Base-by-base conservation (phyloP, 2,113 vertebrate genomes). In the Turnix velox region DNA sequence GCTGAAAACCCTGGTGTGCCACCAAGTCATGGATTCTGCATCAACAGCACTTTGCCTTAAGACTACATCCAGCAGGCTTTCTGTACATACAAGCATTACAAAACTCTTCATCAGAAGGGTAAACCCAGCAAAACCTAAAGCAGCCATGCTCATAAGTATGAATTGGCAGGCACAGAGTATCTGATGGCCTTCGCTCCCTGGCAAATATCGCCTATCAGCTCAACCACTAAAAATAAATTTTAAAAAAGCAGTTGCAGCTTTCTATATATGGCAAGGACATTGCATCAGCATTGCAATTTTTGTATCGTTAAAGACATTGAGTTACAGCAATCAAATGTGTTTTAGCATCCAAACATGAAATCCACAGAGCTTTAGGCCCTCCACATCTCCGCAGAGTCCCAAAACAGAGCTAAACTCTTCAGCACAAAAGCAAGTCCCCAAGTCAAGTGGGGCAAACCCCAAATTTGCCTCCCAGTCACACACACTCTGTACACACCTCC, bases 71-170 rank as follows among this genome's bases (percentile, higher is more conserved):
- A 86, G 79, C 92, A 78, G 1, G 0, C 68, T 75, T 46, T 77
- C 79, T 74, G 43, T 12, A 3, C 52, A 25, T 2, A n/a, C 0
- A 0, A 49, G 46, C 39, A 8, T 54, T 73, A 71, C 15, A 62
- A 81, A 91, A 46, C 43, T 15, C 75, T 80, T 73, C 18, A 83
- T n/a, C 78, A 52, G 46, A 69, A 63, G 40, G 55, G 72, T 46
- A 71, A 63, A 92, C 28, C 22, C 80, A 88, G 83, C 90, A 78
- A 55, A 61, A 25, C 43, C 39, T 65, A 58, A 37, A 55, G 65
- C 54, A 87, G 59, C 54, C 3, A 43, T 45, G 35, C 54, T 86
- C 72, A 69, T 43, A 51, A 61, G 52, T 43, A 74, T 33, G 40
- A 66, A 71, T 3, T 54, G 73, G 43, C 18, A 75, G 48, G 68